A percentile compares a stretch with the other conserved stretches of the same genome.
Conservation (phyloP, 2,888 invertebrate genomes). For the Alviniconcha strummeri region DNA sequence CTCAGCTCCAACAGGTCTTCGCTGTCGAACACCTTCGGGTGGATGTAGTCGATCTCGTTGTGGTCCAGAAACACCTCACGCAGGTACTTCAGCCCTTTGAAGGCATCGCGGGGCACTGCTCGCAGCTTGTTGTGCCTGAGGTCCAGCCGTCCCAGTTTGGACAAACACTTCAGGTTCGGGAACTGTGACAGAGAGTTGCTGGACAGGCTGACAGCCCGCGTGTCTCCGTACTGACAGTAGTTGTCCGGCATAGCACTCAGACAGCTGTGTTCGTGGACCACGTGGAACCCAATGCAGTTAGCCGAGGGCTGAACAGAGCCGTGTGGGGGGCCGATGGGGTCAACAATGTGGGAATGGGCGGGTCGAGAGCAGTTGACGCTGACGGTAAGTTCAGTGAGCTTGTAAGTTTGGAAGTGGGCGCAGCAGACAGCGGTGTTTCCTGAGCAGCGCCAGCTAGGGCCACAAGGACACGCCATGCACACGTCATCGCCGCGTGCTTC, state of each 20-base stretch:
- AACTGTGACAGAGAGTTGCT: not conserved
- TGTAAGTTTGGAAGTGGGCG: not conserved
- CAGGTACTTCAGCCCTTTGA: slow-evolving; percentile 3
- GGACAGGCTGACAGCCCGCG: slow-evolving; percentile 16
- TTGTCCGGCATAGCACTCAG: slow-evolving; percentile 16
- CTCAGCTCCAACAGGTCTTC: not conserved
- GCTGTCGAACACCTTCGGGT: not conserved
- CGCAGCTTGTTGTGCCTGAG: slow-evolving; percentile 9
- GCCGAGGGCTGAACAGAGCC: not conserved
- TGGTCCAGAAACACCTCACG: slow-evolving; percentile 14
- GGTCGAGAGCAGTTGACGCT: slow-evolving; percentile 17
- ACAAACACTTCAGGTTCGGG: slow-evolving; percentile 1
- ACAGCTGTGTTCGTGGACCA: slow-evolving; percentile 5
- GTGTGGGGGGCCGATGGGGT: not conserved
- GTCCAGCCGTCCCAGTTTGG: slow-evolving; percentile 1
- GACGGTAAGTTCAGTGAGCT: not conserved
- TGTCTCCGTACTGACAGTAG: not conserved
- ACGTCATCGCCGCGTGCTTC: not conserved
- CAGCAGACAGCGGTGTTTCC: not conserved
- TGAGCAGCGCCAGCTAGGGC: not conserved
- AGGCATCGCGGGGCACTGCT: not conserved
- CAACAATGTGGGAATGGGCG: not conserved
- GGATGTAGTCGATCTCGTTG: slow-evolving; percentile 20
- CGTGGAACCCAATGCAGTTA: not conserved
- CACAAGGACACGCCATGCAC: not conserved